phyloP scores from a whole-genome alignment of 2,888 invertebrate genomes.

The Ommatoiulus sabulosus region DNA sequence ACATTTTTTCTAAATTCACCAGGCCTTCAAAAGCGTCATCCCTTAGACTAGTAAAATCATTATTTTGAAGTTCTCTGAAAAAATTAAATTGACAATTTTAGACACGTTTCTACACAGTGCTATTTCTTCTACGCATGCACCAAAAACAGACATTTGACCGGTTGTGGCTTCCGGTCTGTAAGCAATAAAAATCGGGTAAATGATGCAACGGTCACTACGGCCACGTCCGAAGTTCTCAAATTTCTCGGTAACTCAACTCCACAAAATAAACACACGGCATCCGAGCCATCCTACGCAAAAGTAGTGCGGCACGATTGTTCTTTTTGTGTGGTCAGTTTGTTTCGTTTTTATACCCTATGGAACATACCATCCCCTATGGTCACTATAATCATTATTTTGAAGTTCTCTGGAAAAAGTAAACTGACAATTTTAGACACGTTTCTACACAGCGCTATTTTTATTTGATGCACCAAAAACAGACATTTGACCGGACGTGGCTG shows the following conservation, averaged over 20 bases:
- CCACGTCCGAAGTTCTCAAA: not conserved
- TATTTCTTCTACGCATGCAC: not conserved
- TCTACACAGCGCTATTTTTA: not conserved
- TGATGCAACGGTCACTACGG: no score
- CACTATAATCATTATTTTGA: constrained; percentile 69
- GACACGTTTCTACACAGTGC: not conserved
- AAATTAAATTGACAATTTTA: constrained; percentile 60
- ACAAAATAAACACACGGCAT: not conserved
- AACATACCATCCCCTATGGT: constrained; percentile 64
- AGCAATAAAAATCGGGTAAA: not conserved
- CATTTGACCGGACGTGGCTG: no score
- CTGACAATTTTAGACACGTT: not conserved
- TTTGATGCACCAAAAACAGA: no score
- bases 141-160: no score
- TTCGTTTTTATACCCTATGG: no score
- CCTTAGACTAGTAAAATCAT: constrained; percentile 69
- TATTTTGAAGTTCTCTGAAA: constrained; percentile 70
- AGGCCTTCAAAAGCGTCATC: constrained; percentile 65
- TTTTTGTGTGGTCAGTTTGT: not conserved
- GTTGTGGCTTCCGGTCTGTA: not conserved
- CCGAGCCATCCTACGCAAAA: not conserved
- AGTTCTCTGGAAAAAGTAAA: constrained; percentile 68
- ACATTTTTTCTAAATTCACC: constrained; percentile 64
- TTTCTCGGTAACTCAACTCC: not conserved
- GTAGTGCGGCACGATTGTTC: not conserved